These are phyloP conservation scores for Potorous gilbertii DNA, from an alignment of 2,797 vertebrate species.

Conservation along the genomic window DNA sequence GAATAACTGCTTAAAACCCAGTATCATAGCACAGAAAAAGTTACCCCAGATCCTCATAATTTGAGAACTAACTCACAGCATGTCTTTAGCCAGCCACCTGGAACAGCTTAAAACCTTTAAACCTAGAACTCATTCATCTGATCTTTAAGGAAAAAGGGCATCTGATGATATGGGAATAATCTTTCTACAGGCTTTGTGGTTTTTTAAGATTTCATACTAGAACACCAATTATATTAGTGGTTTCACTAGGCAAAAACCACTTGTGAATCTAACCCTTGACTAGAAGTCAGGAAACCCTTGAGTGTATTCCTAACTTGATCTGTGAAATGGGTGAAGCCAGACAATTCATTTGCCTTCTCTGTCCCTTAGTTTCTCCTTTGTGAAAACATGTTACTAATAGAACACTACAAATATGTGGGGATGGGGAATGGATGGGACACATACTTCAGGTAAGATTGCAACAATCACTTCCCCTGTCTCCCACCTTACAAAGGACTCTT, in stretches of 20 bases:
- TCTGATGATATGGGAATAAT: neutral
- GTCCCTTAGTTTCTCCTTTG: neutral
- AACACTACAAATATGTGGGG: neutral
- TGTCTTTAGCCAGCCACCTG: neutral
- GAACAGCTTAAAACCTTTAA: neutral
- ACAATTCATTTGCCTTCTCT: neutral
- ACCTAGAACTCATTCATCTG: neutral
- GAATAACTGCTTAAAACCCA: constrained; percentile 10
- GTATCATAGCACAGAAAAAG: neutral
- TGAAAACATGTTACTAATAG: neutral
- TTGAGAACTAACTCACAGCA: neutral
- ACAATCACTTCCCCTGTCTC: neutral
- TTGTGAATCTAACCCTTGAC: neutral
- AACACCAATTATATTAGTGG: neutral
- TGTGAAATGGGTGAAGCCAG: neutral
- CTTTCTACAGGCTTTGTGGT: constrained; percentile 13
- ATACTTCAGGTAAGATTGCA: neutral
- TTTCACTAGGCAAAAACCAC: neutral
- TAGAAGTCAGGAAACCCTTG: neutral
- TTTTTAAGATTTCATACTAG: neutral
- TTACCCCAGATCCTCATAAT: neutral
- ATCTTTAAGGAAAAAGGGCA: constrained; percentile 1
- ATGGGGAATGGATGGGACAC: neutral
- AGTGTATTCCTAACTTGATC: neutral
- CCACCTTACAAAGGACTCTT: neutral